These are phyloP conservation scores for Trigoniulus corallinus DNA, from an alignment of 1,140 invertebrate species.

Conservation along the genomic window DNA sequence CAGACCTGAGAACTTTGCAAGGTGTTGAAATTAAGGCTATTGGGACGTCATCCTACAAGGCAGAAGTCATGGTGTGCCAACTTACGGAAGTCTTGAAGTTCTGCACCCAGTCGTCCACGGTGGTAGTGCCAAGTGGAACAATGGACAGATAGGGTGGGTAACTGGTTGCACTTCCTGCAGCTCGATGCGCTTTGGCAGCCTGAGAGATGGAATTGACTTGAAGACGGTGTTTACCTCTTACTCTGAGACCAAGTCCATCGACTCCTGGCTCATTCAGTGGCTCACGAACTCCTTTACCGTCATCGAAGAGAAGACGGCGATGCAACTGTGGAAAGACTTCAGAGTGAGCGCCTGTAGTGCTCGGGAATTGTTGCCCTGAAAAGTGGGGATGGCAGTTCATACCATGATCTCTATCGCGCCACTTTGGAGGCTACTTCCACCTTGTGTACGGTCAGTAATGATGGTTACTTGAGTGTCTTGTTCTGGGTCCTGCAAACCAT, in stretches of 20 bases:
- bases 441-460: conserved; percentile 66
- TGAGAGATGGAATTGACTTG: neutral
- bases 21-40: neutral
- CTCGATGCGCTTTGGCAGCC: neutral
- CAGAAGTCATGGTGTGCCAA: neutral
- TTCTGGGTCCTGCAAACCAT: conserved; percentile 20
- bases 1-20: neutral
- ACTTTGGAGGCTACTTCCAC: conserved; percentile 56
- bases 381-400: neutral
- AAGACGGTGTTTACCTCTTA: conserved; percentile 48
- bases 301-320: conserved; percentile 66
- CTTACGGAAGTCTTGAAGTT: neutral
- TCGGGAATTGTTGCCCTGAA: too few species aligned
- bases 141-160: neutral
- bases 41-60: neutral
- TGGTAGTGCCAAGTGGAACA: neutral
- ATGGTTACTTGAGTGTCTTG: conserved; percentile 38
- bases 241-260: conserved; percentile 52
- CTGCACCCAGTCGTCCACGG: neutral
- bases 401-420: conserved; percentile 40
- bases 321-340: conserved; percentile 39
- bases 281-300: conserved; percentile 83
- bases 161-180: neutral
- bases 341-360: neutral
- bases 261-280: conserved; percentile 71